Percentiles rank a stretch among this genome's conserved stretches.
phyloP scores from a whole-genome alignment of 2,888 invertebrate genomes.

The Folsomia manolachei region DNA sequence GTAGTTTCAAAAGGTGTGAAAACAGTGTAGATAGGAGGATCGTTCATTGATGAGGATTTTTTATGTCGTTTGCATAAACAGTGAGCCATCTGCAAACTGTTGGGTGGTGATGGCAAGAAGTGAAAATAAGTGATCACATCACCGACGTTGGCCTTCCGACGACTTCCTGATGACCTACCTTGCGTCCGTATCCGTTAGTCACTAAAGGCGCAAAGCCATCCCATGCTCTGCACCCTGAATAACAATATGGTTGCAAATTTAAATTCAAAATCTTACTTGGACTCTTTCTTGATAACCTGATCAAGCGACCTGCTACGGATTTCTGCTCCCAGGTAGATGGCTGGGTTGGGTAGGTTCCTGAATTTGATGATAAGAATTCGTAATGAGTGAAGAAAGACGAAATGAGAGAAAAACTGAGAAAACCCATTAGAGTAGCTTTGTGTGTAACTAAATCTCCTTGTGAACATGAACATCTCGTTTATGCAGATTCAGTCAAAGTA shows the following conservation, averaged over 20 bases:
- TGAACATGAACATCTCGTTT: not conserved
- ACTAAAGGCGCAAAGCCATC: not conserved
- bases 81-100: too few species aligned
- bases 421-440: conserved; percentile 20
- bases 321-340: too few species aligned
- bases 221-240: not conserved
- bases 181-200: not conserved
- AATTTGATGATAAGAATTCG: not conserved
- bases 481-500: conserved; percentile 9
- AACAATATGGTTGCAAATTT: conserved; percentile 2
- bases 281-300: not conserved
- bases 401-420: conserved; percentile 18
- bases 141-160: conserved; percentile 28
- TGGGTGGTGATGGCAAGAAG: not conserved
- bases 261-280: conserved; percentile 1
- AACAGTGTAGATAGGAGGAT: too few species aligned
- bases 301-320: not conserved
- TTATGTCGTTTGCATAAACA: conserved; percentile 43
- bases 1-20: too few species aligned
- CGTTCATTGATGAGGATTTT: conserved; percentile 24
- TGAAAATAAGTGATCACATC: conserved; percentile 28
- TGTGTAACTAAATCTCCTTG: conserved; percentile 18
- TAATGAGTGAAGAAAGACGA: conserved; percentile 6
- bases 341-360: too few species aligned
- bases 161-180: conserved; percentile 34